Percentiles rank a stretch among this genome's conserved stretches.
phyloP scores from a whole-genome alignment of 1,140 invertebrate species.

The Drosophila pseudoananassae region DNA sequence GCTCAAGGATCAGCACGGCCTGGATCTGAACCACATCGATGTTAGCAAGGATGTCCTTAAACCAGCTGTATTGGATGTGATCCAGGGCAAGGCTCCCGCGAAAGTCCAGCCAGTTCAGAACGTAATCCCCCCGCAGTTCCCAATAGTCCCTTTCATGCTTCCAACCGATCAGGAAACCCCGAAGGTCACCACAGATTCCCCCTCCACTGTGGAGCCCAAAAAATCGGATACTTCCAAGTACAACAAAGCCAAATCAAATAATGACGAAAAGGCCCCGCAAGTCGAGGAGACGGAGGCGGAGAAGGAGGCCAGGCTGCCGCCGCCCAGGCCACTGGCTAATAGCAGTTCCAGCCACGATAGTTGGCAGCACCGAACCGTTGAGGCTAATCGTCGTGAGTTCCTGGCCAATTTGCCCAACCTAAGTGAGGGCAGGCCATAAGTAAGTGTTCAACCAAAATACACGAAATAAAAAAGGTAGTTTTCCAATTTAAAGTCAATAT shows the following conservation, averaged over 20 bases:
- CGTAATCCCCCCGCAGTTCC: slow-evolving; percentile 65
- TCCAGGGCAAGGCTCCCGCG: slow-evolving; percentile 60
- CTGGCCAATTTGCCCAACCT: slow-evolving; percentile 67
- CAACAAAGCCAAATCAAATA: slow-evolving; percentile 61
- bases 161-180: slow-evolving; percentile 28
- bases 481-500: background rate
- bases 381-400: slow-evolving; percentile 75
- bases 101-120: slow-evolving; percentile 56
- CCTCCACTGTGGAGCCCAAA: background rate
- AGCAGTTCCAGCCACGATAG: slow-evolving; percentile 28
- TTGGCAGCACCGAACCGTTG: slow-evolving; percentile 72
- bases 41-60: slow-evolving; percentile 58
- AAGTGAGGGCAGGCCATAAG: slow-evolving; percentile 25
- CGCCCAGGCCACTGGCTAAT: slow-evolving; percentile 55
- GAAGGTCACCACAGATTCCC: slow-evolving; percentile 25
- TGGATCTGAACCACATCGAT: slow-evolving; percentile 64
- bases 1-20: slow-evolving; percentile 62
- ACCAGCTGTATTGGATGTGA: slow-evolving; percentile 60
- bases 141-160: slow-evolving; percentile 69
- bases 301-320: slow-evolving; percentile 12
- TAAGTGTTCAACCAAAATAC: slow-evolving; percentile 26
- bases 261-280: slow-evolving; percentile 68
- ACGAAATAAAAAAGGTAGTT: slow-evolving; percentile 1
- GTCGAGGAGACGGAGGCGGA: slow-evolving; percentile 17
- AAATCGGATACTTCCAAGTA: slow-evolving; percentile 38